Percentiles rank a stretch among this genome's conserved stretches.
Conservation (phyloP, 2,797 vertebrate species). For the Fistularia tabacaria region DNA sequence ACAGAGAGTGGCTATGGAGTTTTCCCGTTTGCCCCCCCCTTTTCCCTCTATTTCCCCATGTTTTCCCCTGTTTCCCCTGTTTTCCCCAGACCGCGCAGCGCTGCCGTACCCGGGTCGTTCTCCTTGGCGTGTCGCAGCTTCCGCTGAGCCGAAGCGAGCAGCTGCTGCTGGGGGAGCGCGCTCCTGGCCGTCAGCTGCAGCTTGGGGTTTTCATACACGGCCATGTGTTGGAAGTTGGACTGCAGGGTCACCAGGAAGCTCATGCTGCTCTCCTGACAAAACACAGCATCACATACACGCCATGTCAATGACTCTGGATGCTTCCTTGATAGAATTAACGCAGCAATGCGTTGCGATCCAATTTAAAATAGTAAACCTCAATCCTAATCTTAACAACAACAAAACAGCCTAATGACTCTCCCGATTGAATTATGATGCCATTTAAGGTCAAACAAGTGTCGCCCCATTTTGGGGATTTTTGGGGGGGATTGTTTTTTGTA, state of each 20-base stretch:
- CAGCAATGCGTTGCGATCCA: not conserved
- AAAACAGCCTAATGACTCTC: too few relatives aligned
- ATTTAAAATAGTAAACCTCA: too few relatives aligned
- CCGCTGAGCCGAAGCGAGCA: constrained; percentile 74
- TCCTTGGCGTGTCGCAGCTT: constrained; percentile 76
- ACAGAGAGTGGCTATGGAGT: too few relatives aligned
- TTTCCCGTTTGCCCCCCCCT: too few relatives aligned
- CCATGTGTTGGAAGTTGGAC: constrained; percentile 84
- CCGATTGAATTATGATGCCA: too few relatives aligned
- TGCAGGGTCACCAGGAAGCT: constrained; percentile 81
- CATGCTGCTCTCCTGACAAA: constrained; percentile 74
- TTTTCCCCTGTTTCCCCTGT: too few relatives aligned
- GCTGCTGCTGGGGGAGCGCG: constrained; percentile 78
- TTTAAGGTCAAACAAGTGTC: too few relatives aligned
- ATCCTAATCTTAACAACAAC: too few relatives aligned
- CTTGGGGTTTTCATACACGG: constrained; percentile 82
- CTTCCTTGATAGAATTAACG: not conserved
- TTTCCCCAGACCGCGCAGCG: too few relatives aligned
- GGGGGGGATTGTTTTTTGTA: too few relatives aligned
- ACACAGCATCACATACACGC: not conserved
- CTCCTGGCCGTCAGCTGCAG: constrained; percentile 84
- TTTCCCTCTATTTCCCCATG: too few relatives aligned
- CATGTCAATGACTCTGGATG: not conserved
- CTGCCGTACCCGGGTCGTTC: constrained; percentile 76
- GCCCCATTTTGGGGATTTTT: too few relatives aligned